Conservation (phyloP, 1,140 invertebrate genomes). For the Hycleus phaleratus region DNA sequence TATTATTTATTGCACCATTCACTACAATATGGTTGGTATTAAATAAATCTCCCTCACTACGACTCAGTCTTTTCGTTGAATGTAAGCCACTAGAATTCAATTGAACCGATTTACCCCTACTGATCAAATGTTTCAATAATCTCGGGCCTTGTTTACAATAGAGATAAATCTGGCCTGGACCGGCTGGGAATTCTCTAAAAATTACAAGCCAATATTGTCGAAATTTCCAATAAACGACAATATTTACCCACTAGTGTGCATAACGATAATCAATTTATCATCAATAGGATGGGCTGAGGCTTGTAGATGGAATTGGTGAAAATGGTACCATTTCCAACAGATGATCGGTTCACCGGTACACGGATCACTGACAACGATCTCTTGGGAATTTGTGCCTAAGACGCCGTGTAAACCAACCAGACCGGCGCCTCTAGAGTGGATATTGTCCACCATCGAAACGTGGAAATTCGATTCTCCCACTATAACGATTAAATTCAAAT, state of each 20-base stretch:
- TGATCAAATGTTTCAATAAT: constrained; percentile 42
- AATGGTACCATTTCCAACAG: constrained; percentile 46
- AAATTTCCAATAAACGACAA: not conserved
- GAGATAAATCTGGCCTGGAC: constrained; percentile 45
- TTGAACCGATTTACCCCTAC: constrained; percentile 41
- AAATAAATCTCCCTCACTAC: constrained; percentile 46
- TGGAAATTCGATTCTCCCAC: constrained; percentile 40
- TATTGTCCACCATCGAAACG: constrained; percentile 49
- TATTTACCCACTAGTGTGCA: constrained; percentile 45
- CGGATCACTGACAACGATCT: constrained; percentile 45
- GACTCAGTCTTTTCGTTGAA: constrained; percentile 40
- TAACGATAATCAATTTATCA: constrained; percentile 46
- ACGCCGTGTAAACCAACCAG: constrained; percentile 48
- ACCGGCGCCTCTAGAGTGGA: constrained; percentile 45
- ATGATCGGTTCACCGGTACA: constrained; percentile 42
- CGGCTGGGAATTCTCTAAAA: constrained; percentile 43
- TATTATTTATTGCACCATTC: constrained; percentile 11
- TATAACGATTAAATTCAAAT: constrained; percentile 21
- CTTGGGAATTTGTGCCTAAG: constrained; percentile 40
- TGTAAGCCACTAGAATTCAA: constrained; percentile 13
- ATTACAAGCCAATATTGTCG: not conserved
- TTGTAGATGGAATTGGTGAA: constrained; percentile 46
- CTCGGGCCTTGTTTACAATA: constrained; percentile 44
- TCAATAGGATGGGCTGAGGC: constrained; percentile 44
- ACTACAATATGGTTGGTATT: not conserved